Base-by-base conservation (phyloP, 2,797 vertebrate species). In the Coendou prehensilis region DNA sequence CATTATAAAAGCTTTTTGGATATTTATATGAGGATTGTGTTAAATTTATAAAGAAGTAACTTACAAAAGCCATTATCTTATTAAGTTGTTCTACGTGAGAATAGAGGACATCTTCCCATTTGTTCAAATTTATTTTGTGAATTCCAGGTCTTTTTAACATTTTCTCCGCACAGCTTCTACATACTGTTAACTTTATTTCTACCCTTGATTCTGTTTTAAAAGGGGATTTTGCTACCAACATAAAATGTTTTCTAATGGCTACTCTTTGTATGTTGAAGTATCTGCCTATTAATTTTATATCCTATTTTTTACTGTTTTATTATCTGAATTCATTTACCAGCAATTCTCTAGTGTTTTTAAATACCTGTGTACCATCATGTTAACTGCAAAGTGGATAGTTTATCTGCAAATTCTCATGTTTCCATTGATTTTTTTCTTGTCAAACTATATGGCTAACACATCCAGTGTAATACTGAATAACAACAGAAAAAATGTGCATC, bases 21-120 rank as follows among this genome's bases (percentile, higher is more conserved):
- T 79, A 86, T 86, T 78, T 92, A 56, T 45, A 76, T 33, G 28
- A 78, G 13, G 45, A 76, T 84, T 67, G 9, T 63, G 26, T 78
- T n/a, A 78, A 78, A 64, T 26, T 92, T 92, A 75, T 61, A 91
- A 81, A 81, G n/a, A 75, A 47, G 13, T 59, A 91, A 50, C 6
- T 50, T 83, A 67, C 33, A 45, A 90, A 50, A 89, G 3, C n/a
- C 54, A 50, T 9, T 41, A 33, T 57, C 64, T 37, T 82, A 83
- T 37, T 91, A 91, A 47, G 28, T 37, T 10, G 1, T 71, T 33
- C 37, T 81, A 47, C 17, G 37, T 22, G 23, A 82, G 20, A 82
- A 82, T 6, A 63, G 23, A 76, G 73, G 26, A 75, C 59, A 50
- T 26, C 54, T 57, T 69, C 41, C 2, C n/a, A 71, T n/a, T 71